Evolutionary conservation across 2,113 vertebrate genomes (phyloP).

Genomic region (Xenotilapia flavipinnis): DNA sequence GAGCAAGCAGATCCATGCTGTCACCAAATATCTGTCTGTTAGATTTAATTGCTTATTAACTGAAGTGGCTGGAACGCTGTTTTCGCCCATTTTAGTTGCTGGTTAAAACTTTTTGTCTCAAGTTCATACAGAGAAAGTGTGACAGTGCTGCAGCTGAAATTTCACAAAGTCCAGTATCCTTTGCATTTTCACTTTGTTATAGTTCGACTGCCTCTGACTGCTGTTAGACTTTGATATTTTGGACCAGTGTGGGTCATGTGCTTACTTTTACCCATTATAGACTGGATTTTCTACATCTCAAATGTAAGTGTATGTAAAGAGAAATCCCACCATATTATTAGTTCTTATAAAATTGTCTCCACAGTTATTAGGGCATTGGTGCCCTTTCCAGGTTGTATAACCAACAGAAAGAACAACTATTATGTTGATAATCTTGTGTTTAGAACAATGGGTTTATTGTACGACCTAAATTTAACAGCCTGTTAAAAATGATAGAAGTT

Average conservation of each 20-base stretch:
- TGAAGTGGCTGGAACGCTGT: neutral
- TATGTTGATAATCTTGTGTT: neutral
- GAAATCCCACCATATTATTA: neutral
- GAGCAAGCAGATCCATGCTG: neutral
- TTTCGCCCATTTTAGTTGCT: neutral
- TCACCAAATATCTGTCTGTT: neutral
- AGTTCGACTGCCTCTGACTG: neutral
- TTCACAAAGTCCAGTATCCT: neutral
- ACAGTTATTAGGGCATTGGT: neutral
- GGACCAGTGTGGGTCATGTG: neutral
- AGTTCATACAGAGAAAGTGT: neutral
- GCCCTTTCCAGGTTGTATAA: neutral
- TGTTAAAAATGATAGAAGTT: neutral
- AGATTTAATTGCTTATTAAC: neutral
- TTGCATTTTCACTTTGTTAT: neutral
- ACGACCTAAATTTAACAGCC: neutral
- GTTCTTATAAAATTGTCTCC: neutral
- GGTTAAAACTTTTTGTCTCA: neutral
- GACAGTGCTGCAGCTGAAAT: neutral
- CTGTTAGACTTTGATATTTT: neutral
- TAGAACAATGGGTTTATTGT: neutral
- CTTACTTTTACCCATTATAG: neutral
- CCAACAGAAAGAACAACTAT: neutral
- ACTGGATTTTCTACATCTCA: neutral
- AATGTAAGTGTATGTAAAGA: neutral